Percentiles rank a stretch among this genome's conserved stretches.
Evolutionary conservation across 1,140 invertebrate species (phyloP).

Genomic region (Sycophila sp.): DNA sequence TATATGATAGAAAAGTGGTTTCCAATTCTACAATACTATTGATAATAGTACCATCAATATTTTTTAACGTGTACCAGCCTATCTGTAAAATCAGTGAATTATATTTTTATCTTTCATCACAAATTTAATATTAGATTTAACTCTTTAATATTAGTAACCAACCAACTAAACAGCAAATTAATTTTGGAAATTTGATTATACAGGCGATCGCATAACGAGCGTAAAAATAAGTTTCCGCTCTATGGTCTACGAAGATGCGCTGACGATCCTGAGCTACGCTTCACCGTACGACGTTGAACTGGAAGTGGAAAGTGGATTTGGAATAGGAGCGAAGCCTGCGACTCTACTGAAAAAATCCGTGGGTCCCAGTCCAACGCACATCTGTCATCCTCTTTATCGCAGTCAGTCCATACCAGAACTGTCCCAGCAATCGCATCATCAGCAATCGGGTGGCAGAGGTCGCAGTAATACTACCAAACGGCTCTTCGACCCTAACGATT

Average conservation of each 20-base stretch:
- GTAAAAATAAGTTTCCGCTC: slow-evolving; percentile 87
- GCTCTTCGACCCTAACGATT: slow-evolving; percentile 63
- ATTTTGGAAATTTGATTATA: too few species aligned
- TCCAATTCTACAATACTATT: too few species aligned
- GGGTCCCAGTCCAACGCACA: slow-evolving; percentile 66
- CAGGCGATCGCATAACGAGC: slow-evolving; percentile 87
- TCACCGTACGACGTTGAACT: slow-evolving; percentile 89
- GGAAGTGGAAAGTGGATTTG: slow-evolving; percentile 72
- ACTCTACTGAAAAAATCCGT: slow-evolving; percentile 65
- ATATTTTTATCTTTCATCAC: too few species aligned
- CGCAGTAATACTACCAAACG: slow-evolving; percentile 51
- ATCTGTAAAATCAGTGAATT: too few species aligned
- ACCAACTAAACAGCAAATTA: too few species aligned
- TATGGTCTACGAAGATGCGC: slow-evolving; percentile 90
- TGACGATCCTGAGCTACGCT: slow-evolving; percentile 88
- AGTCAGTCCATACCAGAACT: slow-evolving; percentile 76
- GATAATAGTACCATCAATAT: too few species aligned
- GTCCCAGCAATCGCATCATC: slow-evolving; percentile 64
- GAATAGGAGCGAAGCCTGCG: slow-evolving; percentile 66
- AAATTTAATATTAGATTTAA: too few species aligned
- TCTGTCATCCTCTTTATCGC: slow-evolving; percentile 74
- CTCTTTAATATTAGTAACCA: too few species aligned
- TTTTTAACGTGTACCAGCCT: too few species aligned
- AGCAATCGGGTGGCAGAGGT: slow-evolving; percentile 46
- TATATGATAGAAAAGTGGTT: too few species aligned